Percentiles rank a stretch among this genome's conserved stretches.
Conservation (phyloP, 2,888 invertebrate species). For the Sinelater perroti region DNA sequence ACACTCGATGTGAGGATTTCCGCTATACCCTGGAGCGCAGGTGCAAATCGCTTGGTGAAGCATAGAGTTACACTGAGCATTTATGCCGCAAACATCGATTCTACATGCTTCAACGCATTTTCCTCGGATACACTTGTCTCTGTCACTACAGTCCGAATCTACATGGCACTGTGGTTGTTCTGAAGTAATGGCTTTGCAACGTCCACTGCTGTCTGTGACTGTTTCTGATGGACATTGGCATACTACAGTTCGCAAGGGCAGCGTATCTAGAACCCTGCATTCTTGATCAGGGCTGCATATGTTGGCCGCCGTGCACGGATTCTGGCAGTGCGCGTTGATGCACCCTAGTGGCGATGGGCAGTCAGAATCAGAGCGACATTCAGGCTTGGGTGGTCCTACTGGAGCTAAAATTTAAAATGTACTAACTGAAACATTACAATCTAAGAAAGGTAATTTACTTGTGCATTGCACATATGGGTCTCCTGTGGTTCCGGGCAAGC, state of each 20-base stretch:
- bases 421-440: too few relatives aligned
- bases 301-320: constrained; percentile 77
- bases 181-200: constrained; percentile 66
- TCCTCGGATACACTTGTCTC: constrained; percentile 76
- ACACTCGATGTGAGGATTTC: constrained; percentile 83
- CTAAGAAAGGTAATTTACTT: too few relatives aligned
- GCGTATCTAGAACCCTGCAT: constrained; percentile 80
- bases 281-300: constrained; percentile 81
- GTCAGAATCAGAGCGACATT: constrained; percentile 80
- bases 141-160: constrained; percentile 78
- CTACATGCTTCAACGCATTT: constrained; percentile 82
- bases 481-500: constrained; percentile 78
- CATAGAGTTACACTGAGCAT: constrained; percentile 80
- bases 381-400: constrained; percentile 55
- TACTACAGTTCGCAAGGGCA: constrained; percentile 84
- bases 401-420: not conserved
- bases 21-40: constrained; percentile 80
- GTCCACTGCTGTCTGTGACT: constrained; percentile 75
- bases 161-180: constrained; percentile 70
- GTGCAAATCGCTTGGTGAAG: constrained; percentile 81
- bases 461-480: constrained; percentile 79
- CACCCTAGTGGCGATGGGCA: constrained; percentile 81
- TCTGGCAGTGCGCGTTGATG: constrained; percentile 77
- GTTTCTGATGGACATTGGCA: constrained; percentile 88
- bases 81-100: constrained; percentile 80